Evolutionary conservation across 35 echinoderm and acorn worm species (phyloP), one percentile per base, ranked within the genome.

Genomic region (Strongylocentrotus purpuratus): DNA sequence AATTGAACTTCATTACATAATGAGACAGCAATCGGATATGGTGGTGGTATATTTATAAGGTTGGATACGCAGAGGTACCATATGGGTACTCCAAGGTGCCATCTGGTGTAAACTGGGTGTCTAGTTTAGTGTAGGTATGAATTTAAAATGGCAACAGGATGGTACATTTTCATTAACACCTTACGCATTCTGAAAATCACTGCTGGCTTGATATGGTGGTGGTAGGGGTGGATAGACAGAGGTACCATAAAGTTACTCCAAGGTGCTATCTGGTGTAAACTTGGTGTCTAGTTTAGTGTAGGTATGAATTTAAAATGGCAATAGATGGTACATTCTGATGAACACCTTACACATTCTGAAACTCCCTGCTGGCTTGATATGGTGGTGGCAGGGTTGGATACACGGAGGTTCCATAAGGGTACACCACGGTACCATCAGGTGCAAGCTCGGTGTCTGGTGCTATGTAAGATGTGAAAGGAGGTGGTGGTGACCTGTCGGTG

Each of bases 161-260:
- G 52, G 52, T 59, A 59, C 52, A 59, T 17, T 59, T 3, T 78
- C 65, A 78, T 1, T 78, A 28, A 78, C 4, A 28, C 65, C 65
- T 78, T 89, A 46, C 87, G 18, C 13, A 46, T 89, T 33, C 45
- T 89, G 45, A 46, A 89, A 89, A 12, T 89, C 45, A 20, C 87
- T 89, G 87, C 45, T 46, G 87, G 87, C 87, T 33, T 89, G 87
- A 14, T 89, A 89, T 5, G 87, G 87, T 46, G 87, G 87, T 89
- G 87, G 87, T 0, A 41, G 87, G 45, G 87, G 4, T 9, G 87
- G 33, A 45, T 89, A 89, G 33, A 89, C 14, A 17, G 87, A 46
- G 12, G 45, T 46, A 20, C 87, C 45, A 46, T 41, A 89, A n/a
- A 32, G 87, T 10, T 89, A 89, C 32, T 8, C 45, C 45, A 46